Base-by-base conservation (phyloP, 2,113 vertebrate species). In the Elgaria multicarinata region DNA sequence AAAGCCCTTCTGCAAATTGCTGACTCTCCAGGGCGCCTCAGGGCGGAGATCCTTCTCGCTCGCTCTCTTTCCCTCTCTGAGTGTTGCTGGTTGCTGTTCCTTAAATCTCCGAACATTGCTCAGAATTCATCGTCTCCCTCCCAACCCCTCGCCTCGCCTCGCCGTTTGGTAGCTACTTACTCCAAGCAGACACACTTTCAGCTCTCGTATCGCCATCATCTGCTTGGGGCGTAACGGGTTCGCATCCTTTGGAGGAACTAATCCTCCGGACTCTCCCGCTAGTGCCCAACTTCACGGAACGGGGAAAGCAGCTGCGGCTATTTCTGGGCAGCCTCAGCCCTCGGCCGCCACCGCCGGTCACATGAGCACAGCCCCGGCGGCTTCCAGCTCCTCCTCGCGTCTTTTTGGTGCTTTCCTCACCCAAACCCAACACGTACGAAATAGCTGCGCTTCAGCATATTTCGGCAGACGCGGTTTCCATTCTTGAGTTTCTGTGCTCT, bases 111-210 rank as follows among this genome's bases (percentile, higher is more conserved):
- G 13, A 6, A 36, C 24, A 24, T 14, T 39, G 66, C 33, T 46
- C 24, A 33, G 26, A 42, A 39, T 36, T 20, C 50, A 46, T 5
- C 33, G 28, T 9, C 36, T 31, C 33, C 55, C 36, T 6, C 20
- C 12, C 44, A 14, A 28, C n/a, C 67, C 72, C 72, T 18, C 20
- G 46, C 2, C 42, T 33, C 1, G 77, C 0, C 42, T 81, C 1
- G 77, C 0, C 42, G 78, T n/a, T 10, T 33, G 55, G 62, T 81
- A 55, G 79, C 50, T 92, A 98, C 98, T 99, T 96, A 99, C 99
- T 98, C 98, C 98, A 74, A 99, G 97, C 94, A 99, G 98, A 91
- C 99, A 99, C 87, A 99, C 98, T 98, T 99, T 99, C 86, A 99
- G 97, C 97, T 99, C 98, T 92, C 98, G 97, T 93, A 99, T 99